Evolutionary conservation across 2,797 vertebrate genomes (phyloP), one percentile per base, ranked within the genome.

Genomic region (Trachurus trachurus): DNA sequence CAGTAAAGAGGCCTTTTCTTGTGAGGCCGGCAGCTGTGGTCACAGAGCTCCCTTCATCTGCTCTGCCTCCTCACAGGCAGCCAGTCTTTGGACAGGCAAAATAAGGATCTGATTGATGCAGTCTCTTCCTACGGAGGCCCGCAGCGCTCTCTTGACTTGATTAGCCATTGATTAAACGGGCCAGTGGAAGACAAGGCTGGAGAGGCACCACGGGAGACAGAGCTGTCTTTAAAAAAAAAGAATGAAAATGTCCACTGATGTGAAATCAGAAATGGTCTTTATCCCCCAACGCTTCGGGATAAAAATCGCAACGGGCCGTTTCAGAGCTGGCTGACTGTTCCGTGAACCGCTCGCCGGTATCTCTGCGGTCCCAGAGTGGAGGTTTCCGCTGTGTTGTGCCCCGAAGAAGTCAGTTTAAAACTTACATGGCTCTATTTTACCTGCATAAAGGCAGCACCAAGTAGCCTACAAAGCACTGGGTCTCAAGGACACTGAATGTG

Each of bases 71-170:
- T 72, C 76, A 88, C 81, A 91, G 85, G 66, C 65, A 71, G 73
- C 45, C 66, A 87, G 86, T 91, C 83, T 89, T 86, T 68, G 54
- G 76, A 81, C 57, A 62, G 73, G 65, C 72, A 71, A 89, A 89
- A 89, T 74, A 87, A 88, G 83, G 78, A 70, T 79, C 86, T 94
- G 92, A 95, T 94, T 94, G 93, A 92, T 93, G 89, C 31, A 52
- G 78, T 71, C 87, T 91, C 90, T 87, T 88, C 71, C 74, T 85
- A 56, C 68, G 26, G 26, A 65, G 86, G 76, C 84, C 85, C 71
- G 64, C 74, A 70, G 81, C 69, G 39, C 78, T 86, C 82, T 87
- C 89, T 76, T 68, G 77, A 91, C 90, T 89, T 90, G 84, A 91
- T 92, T 84, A 91, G 87, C 76, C 75, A 70, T 89, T 91, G 90